phyloP scores from a whole-genome alignment of 2,113 vertebrate genomes.

The Himantopus leucocephalus region DNA sequence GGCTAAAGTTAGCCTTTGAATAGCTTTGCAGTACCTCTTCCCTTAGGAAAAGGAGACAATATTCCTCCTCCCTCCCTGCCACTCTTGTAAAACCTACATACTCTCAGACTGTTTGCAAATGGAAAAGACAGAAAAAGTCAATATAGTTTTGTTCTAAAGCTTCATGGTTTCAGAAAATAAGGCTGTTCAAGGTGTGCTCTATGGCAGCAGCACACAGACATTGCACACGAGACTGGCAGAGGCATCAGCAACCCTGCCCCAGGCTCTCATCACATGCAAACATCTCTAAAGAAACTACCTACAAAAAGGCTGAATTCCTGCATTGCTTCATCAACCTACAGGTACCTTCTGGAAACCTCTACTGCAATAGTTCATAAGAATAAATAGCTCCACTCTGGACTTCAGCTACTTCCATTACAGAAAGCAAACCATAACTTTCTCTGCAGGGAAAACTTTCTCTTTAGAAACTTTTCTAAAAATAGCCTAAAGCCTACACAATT shows the following conservation, averaged over 20 bases:
- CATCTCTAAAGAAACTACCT: not conserved
- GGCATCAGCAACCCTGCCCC: not conserved
- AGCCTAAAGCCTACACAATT: not conserved
- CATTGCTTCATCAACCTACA: not conserved
- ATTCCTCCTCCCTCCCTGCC: not conserved
- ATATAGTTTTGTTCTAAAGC: not conserved
- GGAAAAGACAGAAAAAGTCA: not conserved
- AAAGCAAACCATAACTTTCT: not conserved
- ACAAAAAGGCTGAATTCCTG: not conserved
- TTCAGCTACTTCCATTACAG: fast-evolving
- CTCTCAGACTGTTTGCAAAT: not conserved
- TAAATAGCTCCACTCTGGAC: not conserved
- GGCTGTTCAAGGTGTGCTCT: not conserved
- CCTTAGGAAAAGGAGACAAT: not conserved
- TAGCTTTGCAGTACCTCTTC: not conserved
- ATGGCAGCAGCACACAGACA: fast-evolving
- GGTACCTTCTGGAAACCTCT: not conserved
- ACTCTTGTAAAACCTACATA: not conserved
- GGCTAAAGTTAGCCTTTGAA: conserved; percentile 21
- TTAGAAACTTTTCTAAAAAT: not conserved
- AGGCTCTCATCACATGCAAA: not conserved
- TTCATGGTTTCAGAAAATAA: not conserved
- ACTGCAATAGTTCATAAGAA: not conserved
- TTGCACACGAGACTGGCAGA: not conserved
- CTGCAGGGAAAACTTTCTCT: not conserved